phyloP scores from a whole-genome alignment of 2,888 invertebrate genomes.

The Drosophila leonis region DNA sequence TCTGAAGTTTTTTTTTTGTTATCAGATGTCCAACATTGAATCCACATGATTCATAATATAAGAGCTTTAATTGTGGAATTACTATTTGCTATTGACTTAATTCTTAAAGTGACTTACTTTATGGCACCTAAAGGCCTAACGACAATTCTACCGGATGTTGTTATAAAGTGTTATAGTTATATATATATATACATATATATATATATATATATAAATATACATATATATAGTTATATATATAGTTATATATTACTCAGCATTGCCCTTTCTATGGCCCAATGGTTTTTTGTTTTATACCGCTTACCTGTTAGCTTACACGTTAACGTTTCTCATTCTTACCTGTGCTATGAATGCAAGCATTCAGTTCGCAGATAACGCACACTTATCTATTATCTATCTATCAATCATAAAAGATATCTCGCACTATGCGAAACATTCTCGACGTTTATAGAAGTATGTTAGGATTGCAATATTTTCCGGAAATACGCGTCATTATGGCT shows the following conservation, averaged over 20 bases:
- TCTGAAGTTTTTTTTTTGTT: background rate
- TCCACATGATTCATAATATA: background rate
- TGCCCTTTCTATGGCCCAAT: background rate
- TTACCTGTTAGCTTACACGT: background rate
- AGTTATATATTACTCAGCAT: background rate
- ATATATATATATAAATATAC: background rate
- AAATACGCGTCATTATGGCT: background rate
- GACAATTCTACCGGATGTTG: background rate
- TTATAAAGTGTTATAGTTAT: too few relatives aligned
- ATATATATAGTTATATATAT: background rate
- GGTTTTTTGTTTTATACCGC: background rate
- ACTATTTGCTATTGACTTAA: constrained; percentile 1
- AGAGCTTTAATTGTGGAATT: background rate
- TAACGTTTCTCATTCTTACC: background rate
- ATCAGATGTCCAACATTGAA: background rate
- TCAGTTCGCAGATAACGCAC: background rate
- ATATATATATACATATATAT: background rate
- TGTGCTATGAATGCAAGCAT: background rate
- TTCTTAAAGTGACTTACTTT: background rate
- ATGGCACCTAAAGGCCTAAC: background rate
- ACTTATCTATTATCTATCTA: background rate
- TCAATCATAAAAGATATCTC: background rate
- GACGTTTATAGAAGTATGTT: background rate
- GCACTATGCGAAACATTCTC: background rate
- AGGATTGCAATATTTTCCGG: background rate